These are phyloP conservation scores for Acheta domesticus DNA, from an alignment of 2,888 invertebrate genomes.

Conservation along the genomic window DNA sequence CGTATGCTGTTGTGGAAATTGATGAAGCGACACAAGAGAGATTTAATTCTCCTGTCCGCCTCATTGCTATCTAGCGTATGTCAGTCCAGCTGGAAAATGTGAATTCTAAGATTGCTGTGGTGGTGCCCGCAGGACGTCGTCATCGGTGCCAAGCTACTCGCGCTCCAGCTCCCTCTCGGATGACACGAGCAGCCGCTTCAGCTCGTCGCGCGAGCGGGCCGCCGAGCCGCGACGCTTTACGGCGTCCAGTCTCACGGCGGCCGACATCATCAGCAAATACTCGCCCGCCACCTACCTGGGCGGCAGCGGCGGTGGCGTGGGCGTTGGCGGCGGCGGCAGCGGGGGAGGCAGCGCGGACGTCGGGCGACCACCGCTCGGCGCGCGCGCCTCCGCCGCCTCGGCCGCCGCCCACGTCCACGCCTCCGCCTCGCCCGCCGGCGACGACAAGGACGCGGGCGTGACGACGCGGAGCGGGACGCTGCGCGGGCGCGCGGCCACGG, in stretches of 20 bases:
- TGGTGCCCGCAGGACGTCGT: conserved; percentile 12
- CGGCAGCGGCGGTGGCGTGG: conserved; percentile 42
- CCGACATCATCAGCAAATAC: conserved; percentile 71
- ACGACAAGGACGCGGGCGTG: conserved; percentile 21
- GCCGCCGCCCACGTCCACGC: background rate
- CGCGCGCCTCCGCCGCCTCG: background rate
- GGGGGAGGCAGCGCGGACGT: conserved; percentile 40
- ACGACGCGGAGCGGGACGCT: background rate
- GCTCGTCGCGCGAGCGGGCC: background rate
- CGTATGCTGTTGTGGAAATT: too few species aligned
- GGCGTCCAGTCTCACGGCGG: conserved; percentile 21
- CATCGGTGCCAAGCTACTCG: conserved; percentile 25
- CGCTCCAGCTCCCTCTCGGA: conserved; percentile 25
- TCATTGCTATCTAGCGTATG: too few species aligned
- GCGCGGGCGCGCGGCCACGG: conserved; percentile 5
- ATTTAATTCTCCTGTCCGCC: too few species aligned
- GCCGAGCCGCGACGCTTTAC: background rate
- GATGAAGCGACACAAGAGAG: too few species aligned
- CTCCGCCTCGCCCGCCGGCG: background rate
- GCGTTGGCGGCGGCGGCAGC: background rate
- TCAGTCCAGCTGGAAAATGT: too few species aligned
- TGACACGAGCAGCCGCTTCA: conserved; percentile 18
- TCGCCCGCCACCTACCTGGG: conserved; percentile 73
- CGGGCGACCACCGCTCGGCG: background rate
- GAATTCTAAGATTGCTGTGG: too few species aligned